Conservation (phyloP, 2,113 vertebrate species). For the Mormyrus lacerda region DNA sequence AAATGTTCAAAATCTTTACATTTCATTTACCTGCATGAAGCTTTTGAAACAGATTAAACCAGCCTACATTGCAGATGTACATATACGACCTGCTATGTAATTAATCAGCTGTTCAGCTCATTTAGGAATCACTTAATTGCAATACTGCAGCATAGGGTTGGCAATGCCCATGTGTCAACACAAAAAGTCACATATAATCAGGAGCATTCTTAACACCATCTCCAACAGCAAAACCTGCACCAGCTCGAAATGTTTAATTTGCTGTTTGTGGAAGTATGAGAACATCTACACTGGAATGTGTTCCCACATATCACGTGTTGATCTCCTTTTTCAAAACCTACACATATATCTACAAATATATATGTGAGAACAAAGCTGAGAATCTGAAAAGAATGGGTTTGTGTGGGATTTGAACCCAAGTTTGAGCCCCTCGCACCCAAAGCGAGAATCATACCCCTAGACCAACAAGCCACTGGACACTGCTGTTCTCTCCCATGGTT, state of each 20-base stretch:
- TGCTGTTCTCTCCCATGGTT: neutral
- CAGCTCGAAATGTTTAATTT: neutral
- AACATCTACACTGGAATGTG: neutral
- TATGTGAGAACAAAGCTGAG: neutral
- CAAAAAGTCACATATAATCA: neutral
- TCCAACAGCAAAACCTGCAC: neutral
- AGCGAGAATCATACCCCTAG: conserved; percentile 37
- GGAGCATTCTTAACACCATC: neutral
- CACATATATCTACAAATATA: too few relatives aligned
- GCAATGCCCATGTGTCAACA: neutral
- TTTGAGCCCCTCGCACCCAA: conserved; percentile 36
- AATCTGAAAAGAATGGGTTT: neutral
- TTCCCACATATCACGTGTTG: neutral
- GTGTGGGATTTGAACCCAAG: conserved; percentile 35
- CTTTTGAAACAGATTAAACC: neutral
- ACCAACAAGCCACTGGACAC: conserved; percentile 24
- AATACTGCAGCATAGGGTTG: neutral
- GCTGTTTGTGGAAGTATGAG: neutral
- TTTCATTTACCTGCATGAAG: neutral
- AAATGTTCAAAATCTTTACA: neutral
- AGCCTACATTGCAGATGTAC: neutral
- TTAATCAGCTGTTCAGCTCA: neutral
- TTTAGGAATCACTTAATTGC: neutral
- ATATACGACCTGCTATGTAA: neutral
- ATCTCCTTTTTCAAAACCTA: neutral